These are phyloP conservation scores for Encarsia formosa DNA, from an alignment of 2,888 invertebrate genomes.

Conservation along the genomic window DNA sequence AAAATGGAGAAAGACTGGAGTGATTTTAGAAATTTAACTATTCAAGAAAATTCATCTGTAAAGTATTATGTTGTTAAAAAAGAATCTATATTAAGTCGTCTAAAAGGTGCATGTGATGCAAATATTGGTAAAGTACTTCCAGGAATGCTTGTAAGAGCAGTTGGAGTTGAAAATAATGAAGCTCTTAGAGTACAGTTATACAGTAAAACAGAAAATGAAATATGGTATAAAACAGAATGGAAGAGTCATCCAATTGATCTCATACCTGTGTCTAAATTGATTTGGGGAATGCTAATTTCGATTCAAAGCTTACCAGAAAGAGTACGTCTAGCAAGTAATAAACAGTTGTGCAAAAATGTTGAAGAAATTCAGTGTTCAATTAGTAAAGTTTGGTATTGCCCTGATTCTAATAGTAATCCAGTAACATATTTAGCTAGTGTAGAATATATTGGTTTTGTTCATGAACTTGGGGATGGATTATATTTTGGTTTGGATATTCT, in stretches of 20 bases:
- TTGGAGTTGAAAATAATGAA: slow-evolving; percentile 35
- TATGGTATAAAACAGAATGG: slow-evolving; percentile 45
- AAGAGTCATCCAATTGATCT: slow-evolving; percentile 40
- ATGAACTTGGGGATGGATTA: slow-evolving; percentile 54
- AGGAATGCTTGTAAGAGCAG: slow-evolving; percentile 44
- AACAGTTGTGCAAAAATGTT: slow-evolving; percentile 51
- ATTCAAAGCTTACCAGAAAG: slow-evolving; percentile 53
- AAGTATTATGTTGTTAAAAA: slow-evolving; percentile 14
- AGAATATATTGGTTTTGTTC: slow-evolving; percentile 56
- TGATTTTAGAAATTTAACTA: slow-evolving; percentile 7
- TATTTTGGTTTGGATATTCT: slow-evolving; percentile 58
- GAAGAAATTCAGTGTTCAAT: slow-evolving; percentile 32
- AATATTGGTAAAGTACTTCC: slow-evolving; percentile 38
- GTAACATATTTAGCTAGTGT: slow-evolving; percentile 46
- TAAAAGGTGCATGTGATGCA: slow-evolving; percentile 8
- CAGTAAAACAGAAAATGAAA: slow-evolving; percentile 28
- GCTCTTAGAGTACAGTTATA: slow-evolving; percentile 35
- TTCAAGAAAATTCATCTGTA: slow-evolving; percentile 1
- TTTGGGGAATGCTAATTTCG: slow-evolving; percentile 56
- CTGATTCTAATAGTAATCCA: slow-evolving; percentile 21
- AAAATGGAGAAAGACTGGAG: slow-evolving; percentile 22
- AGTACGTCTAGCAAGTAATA: slow-evolving; percentile 52
- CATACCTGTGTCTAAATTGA: slow-evolving; percentile 35
- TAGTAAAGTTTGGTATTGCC: slow-evolving; percentile 38
- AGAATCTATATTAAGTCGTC: slow-evolving; percentile 10